Conservation (phyloP, 1,140 invertebrate genomes). For the Eumaeus atala region DNA sequence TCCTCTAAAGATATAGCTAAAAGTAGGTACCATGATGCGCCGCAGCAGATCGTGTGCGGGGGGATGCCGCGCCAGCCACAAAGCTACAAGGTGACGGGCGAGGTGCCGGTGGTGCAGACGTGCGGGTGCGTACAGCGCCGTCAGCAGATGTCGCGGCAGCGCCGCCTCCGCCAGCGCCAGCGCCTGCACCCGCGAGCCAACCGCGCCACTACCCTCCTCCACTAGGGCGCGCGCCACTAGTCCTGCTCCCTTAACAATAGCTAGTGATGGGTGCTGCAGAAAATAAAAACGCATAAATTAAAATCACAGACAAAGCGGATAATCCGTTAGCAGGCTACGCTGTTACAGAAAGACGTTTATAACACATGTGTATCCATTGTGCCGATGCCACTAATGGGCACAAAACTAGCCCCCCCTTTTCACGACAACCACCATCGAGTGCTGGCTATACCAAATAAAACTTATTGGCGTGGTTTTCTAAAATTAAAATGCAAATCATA, state of each 20-base stretch:
- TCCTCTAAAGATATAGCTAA: no score
- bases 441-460: no score
- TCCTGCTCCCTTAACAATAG: conserved; percentile 98
- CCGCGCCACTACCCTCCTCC: conserved; percentile 94
- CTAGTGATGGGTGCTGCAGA: conserved; percentile 90
- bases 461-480: no score
- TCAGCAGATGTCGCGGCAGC: conserved; percentile 92
- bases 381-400: no score
- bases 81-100: conserved; percentile 94
- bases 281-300: no score
- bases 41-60: conserved; percentile 91
- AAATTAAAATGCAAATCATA: no score
- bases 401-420: no score
- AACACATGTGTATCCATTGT: no score
- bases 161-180: conserved; percentile 98
- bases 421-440: no score
- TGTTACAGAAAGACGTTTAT: no score
- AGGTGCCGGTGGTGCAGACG: conserved; percentile 85
- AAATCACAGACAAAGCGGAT: no score
- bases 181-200: conserved; percentile 96
- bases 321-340: no score
- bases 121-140: conserved; percentile 93
- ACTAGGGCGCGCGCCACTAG: conserved; percentile 97
- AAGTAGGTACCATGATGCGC: conserved; percentile 85
- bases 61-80: conserved; percentile 98